Percentiles rank a stretch among this genome's conserved stretches.
These are phyloP conservation scores for Halictus quadricinctus DNA, from an alignment of 2,888 invertebrate species.

Conservation along the genomic window DNA sequence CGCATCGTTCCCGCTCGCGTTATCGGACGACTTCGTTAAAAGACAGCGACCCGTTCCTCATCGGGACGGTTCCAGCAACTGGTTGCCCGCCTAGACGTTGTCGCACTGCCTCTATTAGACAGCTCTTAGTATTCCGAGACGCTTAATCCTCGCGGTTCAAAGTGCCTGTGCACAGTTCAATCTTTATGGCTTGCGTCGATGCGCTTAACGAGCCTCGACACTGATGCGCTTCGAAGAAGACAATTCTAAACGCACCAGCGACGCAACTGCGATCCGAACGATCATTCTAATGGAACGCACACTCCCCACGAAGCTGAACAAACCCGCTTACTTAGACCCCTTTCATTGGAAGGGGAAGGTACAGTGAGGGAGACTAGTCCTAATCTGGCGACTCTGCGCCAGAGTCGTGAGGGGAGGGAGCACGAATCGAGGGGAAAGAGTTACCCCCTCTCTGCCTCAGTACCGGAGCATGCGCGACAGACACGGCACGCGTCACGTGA, in stretches of 20 bases:
- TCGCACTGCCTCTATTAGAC: background rate
- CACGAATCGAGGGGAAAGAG: no score
- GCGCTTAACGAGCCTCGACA: background rate
- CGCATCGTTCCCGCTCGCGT: conserved; percentile 30
- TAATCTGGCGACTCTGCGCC: no score
- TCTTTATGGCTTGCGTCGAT: conserved; percentile 4
- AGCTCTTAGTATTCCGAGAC: conserved; percentile 5
- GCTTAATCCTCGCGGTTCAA: background rate
- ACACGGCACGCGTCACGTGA: no score
- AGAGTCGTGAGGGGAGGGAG: no score
- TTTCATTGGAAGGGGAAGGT: no score
- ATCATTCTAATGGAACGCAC: background rate
- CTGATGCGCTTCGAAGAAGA: background rate
- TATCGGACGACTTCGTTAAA: conserved; percentile 43
- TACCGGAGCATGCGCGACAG: no score
- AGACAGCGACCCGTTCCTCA: background rate
- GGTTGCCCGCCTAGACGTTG: background rate
- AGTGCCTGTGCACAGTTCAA: background rate
- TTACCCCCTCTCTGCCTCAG: no score
- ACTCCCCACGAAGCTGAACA: background rate
- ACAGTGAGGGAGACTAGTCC: no score
- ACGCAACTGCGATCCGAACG: background rate
- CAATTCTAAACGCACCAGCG: background rate
- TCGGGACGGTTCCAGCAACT: background rate
- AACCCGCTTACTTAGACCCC: background rate